phyloP scores from a whole-genome alignment of 2,113 vertebrate species.

The Ibidorhyncha struthersii region DNA sequence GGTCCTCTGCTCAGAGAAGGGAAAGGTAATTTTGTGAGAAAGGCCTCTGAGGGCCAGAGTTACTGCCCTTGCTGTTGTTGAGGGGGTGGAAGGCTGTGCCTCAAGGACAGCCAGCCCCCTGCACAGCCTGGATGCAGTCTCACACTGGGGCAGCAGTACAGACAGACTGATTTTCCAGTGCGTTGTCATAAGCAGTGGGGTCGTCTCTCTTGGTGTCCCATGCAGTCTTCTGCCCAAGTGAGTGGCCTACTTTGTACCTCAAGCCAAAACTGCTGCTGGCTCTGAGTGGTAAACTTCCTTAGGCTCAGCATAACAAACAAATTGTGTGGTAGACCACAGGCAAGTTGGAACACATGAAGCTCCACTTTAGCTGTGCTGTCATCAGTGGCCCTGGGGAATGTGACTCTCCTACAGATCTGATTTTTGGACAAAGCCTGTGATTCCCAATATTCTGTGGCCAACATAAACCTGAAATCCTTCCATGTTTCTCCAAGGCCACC shows the following conservation, averaged over 20 bases:
- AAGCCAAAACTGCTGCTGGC: not conserved
- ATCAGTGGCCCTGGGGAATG: not conserved
- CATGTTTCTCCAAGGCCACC: not conserved
- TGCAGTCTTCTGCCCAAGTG: not conserved
- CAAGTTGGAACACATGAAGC: not conserved
- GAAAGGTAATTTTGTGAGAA: not conserved
- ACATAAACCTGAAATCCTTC: not conserved
- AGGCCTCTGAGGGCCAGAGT: not conserved
- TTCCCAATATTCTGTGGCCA: not conserved
- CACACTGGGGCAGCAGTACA: not conserved
- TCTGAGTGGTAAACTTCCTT: not conserved
- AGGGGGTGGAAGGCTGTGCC: not conserved
- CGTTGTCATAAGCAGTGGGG: not conserved
- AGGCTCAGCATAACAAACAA: not conserved
- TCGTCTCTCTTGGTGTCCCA: not conserved
- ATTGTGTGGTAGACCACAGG: constrained; percentile 38
- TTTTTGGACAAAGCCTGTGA: not conserved
- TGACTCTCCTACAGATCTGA: not conserved
- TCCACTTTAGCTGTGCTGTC: not conserved
- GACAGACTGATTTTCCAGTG: not conserved
- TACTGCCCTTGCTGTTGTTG: not conserved
- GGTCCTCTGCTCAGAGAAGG: not conserved
- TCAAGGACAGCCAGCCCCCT: not conserved
- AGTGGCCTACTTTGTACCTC: not conserved
- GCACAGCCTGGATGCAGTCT: not conserved